Conservation (phyloP, 2,888 invertebrate species). For the Gymnoscelis rufifasciata region DNA sequence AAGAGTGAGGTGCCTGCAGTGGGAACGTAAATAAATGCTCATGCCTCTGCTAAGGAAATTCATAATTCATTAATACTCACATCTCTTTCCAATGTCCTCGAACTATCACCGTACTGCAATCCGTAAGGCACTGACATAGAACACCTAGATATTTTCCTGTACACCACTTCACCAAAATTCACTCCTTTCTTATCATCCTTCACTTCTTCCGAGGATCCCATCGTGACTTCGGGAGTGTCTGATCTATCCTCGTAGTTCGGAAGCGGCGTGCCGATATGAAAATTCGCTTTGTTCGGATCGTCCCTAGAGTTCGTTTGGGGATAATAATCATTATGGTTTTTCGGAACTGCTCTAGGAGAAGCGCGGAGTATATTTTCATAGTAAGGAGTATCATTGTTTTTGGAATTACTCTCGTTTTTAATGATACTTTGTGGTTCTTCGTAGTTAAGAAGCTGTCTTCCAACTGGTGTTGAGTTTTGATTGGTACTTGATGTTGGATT, state of each 20-base stretch:
- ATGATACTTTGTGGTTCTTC: neutral
- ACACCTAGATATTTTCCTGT: constrained; percentile 69
- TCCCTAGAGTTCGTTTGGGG: constrained; percentile 7
- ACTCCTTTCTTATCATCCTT: constrained; percentile 20
- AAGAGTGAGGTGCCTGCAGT: too few relatives aligned
- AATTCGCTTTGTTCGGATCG: constrained; percentile 11
- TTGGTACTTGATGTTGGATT: too few relatives aligned
- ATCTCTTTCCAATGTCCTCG: constrained; percentile 25
- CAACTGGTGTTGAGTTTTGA: constrained; percentile 1
- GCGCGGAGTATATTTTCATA: constrained; percentile 3
- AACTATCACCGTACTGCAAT: constrained; percentile 70
- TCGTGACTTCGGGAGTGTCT: constrained; percentile 59
- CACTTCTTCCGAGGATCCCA: constrained; percentile 40
- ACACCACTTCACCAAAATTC: constrained; percentile 30
- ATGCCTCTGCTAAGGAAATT: too few relatives aligned
- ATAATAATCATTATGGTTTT: constrained; percentile 12
- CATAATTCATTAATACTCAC: constrained; percentile 34
- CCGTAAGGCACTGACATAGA: constrained; percentile 82
- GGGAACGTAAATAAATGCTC: too few relatives aligned
- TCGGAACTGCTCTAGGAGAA: constrained; percentile 5
- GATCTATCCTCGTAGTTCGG: constrained; percentile 31
- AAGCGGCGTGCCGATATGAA: constrained; percentile 1
- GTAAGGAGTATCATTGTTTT: constrained; percentile 2
- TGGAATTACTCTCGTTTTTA: neutral
- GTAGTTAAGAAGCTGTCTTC: neutral